A percentile compares a stretch with the other conserved stretches of the same genome.
Conservation (phyloP, 2,113 vertebrate species). For the Epinephelus lanceolatus region DNA sequence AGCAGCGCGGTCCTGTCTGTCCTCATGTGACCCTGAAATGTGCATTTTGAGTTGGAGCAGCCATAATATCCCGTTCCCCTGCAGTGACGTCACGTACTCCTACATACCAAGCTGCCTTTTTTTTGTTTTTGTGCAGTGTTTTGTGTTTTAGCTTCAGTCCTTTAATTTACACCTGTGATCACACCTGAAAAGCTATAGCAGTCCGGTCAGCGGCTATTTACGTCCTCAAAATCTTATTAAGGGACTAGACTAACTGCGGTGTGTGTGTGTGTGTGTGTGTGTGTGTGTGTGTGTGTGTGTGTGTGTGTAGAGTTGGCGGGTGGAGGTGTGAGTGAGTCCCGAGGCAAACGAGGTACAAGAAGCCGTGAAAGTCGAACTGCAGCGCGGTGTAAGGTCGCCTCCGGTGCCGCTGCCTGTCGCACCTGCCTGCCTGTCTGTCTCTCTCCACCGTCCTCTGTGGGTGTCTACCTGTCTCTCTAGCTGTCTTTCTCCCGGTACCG, state of each 20-base stretch:
- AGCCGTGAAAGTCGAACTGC: conserved; percentile 51
- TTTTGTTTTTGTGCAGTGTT: background rate
- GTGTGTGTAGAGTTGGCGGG: background rate
- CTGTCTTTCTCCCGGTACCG: background rate
- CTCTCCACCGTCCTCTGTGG: background rate
- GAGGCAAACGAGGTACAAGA: background rate
- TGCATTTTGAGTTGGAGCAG: background rate
- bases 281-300: conserved; percentile 11
- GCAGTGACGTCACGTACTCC: conserved; percentile 61
- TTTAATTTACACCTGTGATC: conserved; percentile 35
- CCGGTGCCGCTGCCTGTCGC: conserved; percentile 21
- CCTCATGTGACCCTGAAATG: conserved; percentile 18
- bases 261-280: conserved; percentile 7
- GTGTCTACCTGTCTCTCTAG: conserved; percentile 12
- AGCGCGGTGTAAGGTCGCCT: conserved; percentile 1
- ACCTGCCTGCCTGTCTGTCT: conserved; percentile 16
- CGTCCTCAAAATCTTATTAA: conserved; percentile 79
- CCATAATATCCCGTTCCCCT: background rate
- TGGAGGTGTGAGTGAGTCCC: conserved; percentile 11
- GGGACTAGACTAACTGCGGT: conserved; percentile 61
- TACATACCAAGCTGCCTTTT: background rate
- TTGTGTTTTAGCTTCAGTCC: background rate
- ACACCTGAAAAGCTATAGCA: conserved; percentile 40
- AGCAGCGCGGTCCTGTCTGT: conserved; percentile 14
- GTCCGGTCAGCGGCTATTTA: conserved; percentile 74